Evolutionary conservation across 2,888 invertebrate genomes (phyloP).

Genomic region (Blera fallax): DNA sequence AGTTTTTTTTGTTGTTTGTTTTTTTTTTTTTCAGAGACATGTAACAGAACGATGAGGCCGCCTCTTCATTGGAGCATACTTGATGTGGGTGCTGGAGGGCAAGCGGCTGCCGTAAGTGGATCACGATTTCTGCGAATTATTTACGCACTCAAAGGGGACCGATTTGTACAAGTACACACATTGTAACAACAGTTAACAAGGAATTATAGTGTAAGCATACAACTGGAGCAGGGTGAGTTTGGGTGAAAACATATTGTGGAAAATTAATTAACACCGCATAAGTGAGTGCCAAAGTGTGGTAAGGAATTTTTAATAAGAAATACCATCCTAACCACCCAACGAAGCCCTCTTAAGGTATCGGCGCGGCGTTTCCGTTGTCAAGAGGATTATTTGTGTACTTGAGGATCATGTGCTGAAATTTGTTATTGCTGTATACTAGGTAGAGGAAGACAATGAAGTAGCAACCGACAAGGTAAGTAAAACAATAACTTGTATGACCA

Average conservation of each 20-base stretch:
- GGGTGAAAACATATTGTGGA: constrained; percentile 53
- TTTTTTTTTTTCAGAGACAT: neutral
- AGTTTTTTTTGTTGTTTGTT: neutral
- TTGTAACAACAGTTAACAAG: constrained; percentile 61
- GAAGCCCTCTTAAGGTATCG: neutral
- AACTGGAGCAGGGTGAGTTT: neutral
- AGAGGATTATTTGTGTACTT: neutral
- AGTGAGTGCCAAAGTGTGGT: constrained; percentile 52
- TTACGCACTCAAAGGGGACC: constrained; percentile 68
- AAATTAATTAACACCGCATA: constrained; percentile 69
- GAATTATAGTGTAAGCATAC: constrained; percentile 49
- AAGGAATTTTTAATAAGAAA: constrained; percentile 57
- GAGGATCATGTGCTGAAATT: constrained; percentile 15
- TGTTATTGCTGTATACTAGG: neutral
- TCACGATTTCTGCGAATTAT: constrained; percentile 67
- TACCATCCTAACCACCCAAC: neutral
- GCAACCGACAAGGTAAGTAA: no score
- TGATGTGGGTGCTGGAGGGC: neutral
- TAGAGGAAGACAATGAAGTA: neutral
- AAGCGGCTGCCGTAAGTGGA: constrained; percentile 54
- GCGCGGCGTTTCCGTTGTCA: neutral
- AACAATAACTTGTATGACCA: no score
- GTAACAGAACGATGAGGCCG: neutral
- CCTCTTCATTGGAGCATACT: neutral
- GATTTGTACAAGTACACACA: constrained; percentile 57